Evolutionary conservation across 2,797 vertebrate species (phyloP), one percentile per base, ranked within the genome.

Genomic region (Ctenopoma multispine): DNA sequence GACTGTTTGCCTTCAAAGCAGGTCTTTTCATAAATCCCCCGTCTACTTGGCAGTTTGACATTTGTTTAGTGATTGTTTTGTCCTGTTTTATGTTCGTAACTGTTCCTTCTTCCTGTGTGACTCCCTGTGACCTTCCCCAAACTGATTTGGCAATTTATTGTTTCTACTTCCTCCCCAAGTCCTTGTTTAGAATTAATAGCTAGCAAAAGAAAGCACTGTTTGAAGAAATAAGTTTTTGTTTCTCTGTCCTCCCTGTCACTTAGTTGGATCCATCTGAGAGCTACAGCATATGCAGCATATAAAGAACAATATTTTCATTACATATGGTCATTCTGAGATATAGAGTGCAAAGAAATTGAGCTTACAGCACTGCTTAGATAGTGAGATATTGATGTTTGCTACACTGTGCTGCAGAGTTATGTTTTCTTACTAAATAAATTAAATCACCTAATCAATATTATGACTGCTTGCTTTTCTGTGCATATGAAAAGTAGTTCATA

Each of bases 101-200:
- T 41, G 21, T 68, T 62, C 58, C 27, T 56, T 63, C 49, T 59
- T 65, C 54, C 18, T 13, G 6, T 77, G 72, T 82, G 38, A 47
- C 59, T 40, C 59, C 31, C 6, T 5, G 58, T 75, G 77, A 89
- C 82, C 79, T 89, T 84, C 75, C 50, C 14, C 49, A 48, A 20
- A 24, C 47, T 57, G 79, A 88, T 80, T 78, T 50, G 62, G n/a
- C 24, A 71, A 73, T 85, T 71, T 79, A 72, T 78, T 68, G 60
- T 81, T 49, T 77, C 40, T 74, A 55, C 59, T 66, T 80, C 62
- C 60, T 72, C 71, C 59, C 50, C 20, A 63, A 73, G 34, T 57
- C 48, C 65, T 76, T 66, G 40, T 75, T 63, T 63, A 6, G 44
- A 77, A 71, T 63, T 20, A 79, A 73, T 58, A 50, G 49, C 56